A percentile compares a stretch with the other conserved stretches of the same genome.
Conservation (phyloP, 2,888 invertebrate genomes). For the Perizoma affinitatum region DNA sequence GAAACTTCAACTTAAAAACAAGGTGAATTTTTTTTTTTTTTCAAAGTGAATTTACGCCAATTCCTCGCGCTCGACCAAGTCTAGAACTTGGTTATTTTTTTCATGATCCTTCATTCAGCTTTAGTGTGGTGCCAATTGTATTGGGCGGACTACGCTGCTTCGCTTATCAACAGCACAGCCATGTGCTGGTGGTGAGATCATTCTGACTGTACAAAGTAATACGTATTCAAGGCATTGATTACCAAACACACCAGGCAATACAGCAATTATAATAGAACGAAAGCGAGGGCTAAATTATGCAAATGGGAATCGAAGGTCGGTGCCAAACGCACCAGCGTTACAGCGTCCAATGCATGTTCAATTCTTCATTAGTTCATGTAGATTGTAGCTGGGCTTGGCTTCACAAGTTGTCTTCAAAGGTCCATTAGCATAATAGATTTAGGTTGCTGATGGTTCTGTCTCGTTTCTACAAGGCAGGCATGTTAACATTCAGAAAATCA, state of each 20-base stretch:
- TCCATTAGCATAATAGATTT: neutral
- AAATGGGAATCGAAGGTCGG: constrained; percentile 31
- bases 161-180: neutral
- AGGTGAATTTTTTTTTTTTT: too few species aligned
- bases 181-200: neutral
- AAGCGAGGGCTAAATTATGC: constrained; percentile 37
- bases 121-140: too few species aligned
- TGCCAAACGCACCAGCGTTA: neutral
- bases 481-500: too few species aligned
- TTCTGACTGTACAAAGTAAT: neutral
- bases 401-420: neutral
- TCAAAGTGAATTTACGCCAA: too few species aligned
- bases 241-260: neutral
- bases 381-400: neutral
- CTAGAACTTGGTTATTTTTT: too few species aligned
- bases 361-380: constrained; percentile 17
- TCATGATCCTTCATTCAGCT: too few species aligned
- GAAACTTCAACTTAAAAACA: too few species aligned
- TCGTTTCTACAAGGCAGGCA: too few species aligned
- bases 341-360: constrained; percentile 11
- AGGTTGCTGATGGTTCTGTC: neutral
- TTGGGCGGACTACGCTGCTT: too few species aligned
- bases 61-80: too few species aligned
- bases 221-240: neutral
- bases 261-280: constrained; percentile 24